Evolutionary conservation across 2,797 vertebrate species (phyloP).

Genomic region (Sebastes iracundus): DNA sequence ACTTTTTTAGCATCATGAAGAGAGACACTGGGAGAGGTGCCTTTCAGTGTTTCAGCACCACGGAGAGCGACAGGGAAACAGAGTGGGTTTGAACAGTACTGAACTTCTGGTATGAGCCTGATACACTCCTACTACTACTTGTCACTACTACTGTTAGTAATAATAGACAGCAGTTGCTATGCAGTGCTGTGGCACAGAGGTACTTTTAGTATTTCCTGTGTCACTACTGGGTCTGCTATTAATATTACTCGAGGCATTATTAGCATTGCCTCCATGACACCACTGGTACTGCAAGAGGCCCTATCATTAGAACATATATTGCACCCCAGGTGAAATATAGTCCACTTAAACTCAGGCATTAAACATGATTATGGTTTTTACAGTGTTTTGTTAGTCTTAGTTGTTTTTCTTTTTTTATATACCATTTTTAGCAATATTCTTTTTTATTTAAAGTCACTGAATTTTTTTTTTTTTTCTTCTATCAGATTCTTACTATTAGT

Average conservation of each 20-base stretch:
- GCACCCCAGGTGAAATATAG: background rate
- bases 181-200: background rate
- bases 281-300: background rate
- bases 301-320: background rate
- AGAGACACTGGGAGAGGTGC: background rate
- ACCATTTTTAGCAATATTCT: background rate
- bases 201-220: background rate
- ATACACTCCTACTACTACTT: background rate
- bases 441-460: too few species aligned
- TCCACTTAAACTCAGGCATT: background rate
- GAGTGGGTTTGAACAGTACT: background rate
- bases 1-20: background rate
- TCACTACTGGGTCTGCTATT: background rate
- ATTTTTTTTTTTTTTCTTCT: background rate
- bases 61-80: slow-evolving; percentile 23
- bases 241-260: background rate
- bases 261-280: background rate
- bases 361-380: background rate
- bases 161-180: background rate
- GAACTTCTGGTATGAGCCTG: background rate
- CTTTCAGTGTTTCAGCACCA: background rate
- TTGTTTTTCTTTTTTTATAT: background rate
- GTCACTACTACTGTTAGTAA: background rate
- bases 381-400: background rate
- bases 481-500: background rate